Base-by-base conservation (phyloP, 1,140 invertebrate genomes). In the Forficula auricularia region DNA sequence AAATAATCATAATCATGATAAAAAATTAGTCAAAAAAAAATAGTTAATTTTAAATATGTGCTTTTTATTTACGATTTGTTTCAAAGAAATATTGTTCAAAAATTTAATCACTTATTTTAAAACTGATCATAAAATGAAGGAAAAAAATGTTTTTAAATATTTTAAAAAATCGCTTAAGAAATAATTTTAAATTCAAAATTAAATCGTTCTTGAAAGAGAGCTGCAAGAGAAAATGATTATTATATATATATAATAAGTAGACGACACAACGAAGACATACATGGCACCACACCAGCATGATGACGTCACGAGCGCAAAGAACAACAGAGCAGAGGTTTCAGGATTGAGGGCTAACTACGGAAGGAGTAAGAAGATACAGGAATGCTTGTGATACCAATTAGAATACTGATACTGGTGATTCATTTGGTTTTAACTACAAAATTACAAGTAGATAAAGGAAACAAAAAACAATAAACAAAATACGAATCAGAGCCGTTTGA, bases 391-490 rank as follows among this genome's bases (percentile, higher is more conserved):
- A 27, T 4, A 18, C n/a, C 13, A 36, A 15, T 15, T 36, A 36
- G 4, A 9, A 36, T 27, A 27, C 22, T 27, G 22, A 27, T 27
- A 27, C 35, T 15, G 16, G 16, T 15, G 13, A 18, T 36, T 36
- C 4, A 36, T n/a, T 36, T 18, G 13, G 35, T 36, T 36, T 36
- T 27, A 27, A 27, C 22, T 27, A 27, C 22, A 10, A 27, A 6
- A 27, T 27, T 27, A 27, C 22, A 4, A 27, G 22, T 6, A 42
- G 19, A 31, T 13, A 43, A 37, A 39, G 16, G 13, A 46, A 59
- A 62, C 57, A 64, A 59, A 66, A 58, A 64, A 62, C 62, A 62
- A 57, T 48, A 47, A 19, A 12, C 19, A 41, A 41, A 41, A 27
- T 27, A 27, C 22, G n/a, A 27, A 35, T 16, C 15, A 34, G 19